Conservation (phyloP, 2,888 invertebrate species). For the Clivina fossor region DNA sequence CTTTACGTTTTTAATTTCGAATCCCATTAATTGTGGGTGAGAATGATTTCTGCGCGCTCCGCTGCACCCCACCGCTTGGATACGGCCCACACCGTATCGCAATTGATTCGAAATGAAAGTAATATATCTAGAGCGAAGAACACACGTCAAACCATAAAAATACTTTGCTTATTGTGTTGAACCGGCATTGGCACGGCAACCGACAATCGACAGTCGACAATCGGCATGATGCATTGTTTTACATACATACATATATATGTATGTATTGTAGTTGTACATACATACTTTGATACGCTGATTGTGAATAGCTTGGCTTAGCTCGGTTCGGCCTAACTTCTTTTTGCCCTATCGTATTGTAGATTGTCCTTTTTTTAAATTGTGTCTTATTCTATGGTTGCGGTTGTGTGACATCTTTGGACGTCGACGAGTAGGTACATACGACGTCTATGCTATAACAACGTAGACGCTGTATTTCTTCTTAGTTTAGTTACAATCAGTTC, state of each 20-base stretch:
- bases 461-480: no score
- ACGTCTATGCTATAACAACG: no score
- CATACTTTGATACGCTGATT: not conserved
- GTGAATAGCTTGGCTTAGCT: conserved; percentile 13
- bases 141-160: conserved; percentile 51
- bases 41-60: conserved; percentile 42
- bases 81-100: conserved; percentile 45
- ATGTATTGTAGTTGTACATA: conserved; percentile 13
- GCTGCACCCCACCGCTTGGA: conserved; percentile 15
- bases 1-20: conserved; percentile 54
- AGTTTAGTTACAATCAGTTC: no score
- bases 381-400: conserved; percentile 17
- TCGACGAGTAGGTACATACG: no score
- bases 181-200: not conserved
- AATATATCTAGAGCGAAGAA: conserved; percentile 52
- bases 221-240: no score
- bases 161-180: conserved; percentile 47
- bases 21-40: conserved; percentile 52
- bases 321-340: not conserved
- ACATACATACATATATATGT: conserved; percentile 12
- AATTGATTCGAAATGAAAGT: conserved; percentile 55
- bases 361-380: conserved; percentile 19
- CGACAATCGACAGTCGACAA: no score
- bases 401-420: no score
- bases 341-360: conserved; percentile 5